Conservation (phyloP, 2,888 invertebrate species). For the Vannuccia rotundouncinata region DNA sequence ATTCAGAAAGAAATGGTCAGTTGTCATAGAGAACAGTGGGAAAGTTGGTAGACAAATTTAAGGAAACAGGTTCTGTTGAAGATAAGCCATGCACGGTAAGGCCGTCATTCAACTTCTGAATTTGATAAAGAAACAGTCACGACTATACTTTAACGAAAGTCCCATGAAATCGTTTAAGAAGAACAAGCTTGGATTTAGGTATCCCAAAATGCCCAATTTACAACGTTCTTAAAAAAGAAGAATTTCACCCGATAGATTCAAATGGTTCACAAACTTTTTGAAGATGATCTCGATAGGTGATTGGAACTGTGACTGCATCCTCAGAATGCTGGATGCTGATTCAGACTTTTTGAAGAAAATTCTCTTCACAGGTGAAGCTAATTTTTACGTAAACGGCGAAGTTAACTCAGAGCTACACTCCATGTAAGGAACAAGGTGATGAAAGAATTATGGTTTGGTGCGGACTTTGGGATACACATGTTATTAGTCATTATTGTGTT, state of each 20-base stretch:
- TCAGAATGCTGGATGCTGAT: conserved; percentile 4
- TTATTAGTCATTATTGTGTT: conserved; percentile 14
- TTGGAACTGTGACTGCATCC: not conserved
- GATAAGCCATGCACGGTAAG: not conserved
- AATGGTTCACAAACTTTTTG: conserved; percentile 19
- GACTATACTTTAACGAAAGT: no score
- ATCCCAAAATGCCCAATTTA: not conserved
- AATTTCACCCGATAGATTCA: not conserved
- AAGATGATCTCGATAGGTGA: not conserved
- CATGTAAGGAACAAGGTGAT: conserved; percentile 20
- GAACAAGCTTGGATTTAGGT: conserved; percentile 23
- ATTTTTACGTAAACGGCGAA: conserved; percentile 7
- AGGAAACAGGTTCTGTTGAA: conserved; percentile 11
- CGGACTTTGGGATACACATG: not conserved
- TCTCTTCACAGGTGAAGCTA: not conserved
- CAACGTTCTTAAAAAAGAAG: conserved; percentile 19
- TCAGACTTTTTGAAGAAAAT: conserved; percentile 24
- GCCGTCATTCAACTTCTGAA: no score
- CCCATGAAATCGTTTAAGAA: not conserved
- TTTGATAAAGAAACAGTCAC: no score
- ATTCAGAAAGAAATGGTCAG: conserved; percentile 22
- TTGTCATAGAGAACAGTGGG: conserved; percentile 17
- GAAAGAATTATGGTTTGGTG: not conserved
- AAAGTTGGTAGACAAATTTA: conserved; percentile 1
- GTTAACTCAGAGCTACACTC: conserved; percentile 2